Percentiles rank a stretch among this genome's conserved stretches.
These are phyloP conservation scores for Drosophila formosana DNA, from an alignment of 2,888 invertebrate species.

Conservation along the genomic window DNA sequence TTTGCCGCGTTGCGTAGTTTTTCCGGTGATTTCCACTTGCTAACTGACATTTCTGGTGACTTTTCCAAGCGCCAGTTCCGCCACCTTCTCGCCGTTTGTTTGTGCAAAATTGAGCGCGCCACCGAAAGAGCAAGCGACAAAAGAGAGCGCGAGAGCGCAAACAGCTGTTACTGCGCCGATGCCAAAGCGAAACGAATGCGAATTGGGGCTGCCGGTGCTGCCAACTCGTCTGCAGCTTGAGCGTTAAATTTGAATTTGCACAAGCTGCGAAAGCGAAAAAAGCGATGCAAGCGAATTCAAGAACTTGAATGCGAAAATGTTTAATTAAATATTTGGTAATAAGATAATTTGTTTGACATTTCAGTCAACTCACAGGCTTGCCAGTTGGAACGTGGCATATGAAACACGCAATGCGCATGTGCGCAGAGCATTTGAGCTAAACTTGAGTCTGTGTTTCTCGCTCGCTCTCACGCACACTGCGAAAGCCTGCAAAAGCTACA, in stretches of 20 bases:
- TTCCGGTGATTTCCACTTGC: slow-evolving; percentile 81
- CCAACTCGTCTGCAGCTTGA: slow-evolving; percentile 42
- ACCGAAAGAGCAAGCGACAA: slow-evolving; percentile 19
- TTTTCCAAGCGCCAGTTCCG: slow-evolving; percentile 65
- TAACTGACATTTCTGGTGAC: slow-evolving; percentile 71
- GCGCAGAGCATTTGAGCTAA: slow-evolving; percentile 9
- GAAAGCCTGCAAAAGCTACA: slow-evolving; percentile 10
- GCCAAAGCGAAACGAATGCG: slow-evolving; percentile 37
- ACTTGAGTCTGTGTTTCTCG: slow-evolving; percentile 1
- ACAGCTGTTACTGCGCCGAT: slow-evolving; percentile 58
- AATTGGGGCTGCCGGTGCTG: slow-evolving; percentile 39
- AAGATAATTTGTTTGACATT: no score
- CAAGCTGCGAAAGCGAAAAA: background rate
- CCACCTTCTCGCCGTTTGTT: slow-evolving; percentile 62
- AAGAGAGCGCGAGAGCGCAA: slow-evolving; percentile 29
- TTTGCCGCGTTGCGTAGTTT: slow-evolving; percentile 79
- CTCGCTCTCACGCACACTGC: slow-evolving; percentile 7
- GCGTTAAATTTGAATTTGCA: slow-evolving; percentile 55
- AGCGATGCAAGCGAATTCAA: background rate
- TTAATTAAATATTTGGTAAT: background rate
- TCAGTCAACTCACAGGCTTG: background rate
- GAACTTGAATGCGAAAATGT: no score
- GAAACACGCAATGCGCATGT: slow-evolving; percentile 57
- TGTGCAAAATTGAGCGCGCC: slow-evolving; percentile 51
- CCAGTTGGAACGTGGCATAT: slow-evolving; percentile 16